Evolutionary conservation across 1,140 invertebrate genomes (phyloP), one percentile per base, ranked within the genome.

Genomic region (Archivesica marissinica): DNA sequence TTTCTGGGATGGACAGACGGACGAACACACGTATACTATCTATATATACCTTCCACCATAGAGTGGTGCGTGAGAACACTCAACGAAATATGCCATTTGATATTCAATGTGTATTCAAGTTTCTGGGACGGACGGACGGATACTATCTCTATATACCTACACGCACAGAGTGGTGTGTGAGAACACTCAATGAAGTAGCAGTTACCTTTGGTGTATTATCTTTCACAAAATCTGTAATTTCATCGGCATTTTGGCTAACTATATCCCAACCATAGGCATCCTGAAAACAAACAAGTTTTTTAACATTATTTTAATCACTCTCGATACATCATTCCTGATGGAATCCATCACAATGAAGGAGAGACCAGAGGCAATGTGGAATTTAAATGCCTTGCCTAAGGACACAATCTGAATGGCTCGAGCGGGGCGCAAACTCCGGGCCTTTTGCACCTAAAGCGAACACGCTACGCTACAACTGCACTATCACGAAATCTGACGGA

Each of bases 211-310:
- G 88, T 20, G 83, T 61, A 64, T 87, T 88, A n/a, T 83, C 84
- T 80, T 78, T 88, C 0, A 90, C 85, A 86, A 87, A 90, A n/a
- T 75, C 33, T 20, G 89, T 47, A 50, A 91, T 91, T 66, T 88
- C 81, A 4, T 90, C 87, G 30, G 87, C 87, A 89, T 88, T 86
- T 44, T 89, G 88, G 47, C 87, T 91, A 0, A 88, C 66, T 66
- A 91, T 88, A 66, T 88, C 88, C 86, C 77, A 88, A 20, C 90
- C 90, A 88, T 88, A 81, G 0, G 83, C 47, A 87, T 86, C 61
- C 89, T 90, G 87, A 56, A 88, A 87, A n/a, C n/a, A n/a, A n/a
- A n/a, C n/a, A n/a, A n/a, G n/a, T n/a, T n/a, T n/a, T n/a, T n/a
- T n/a, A n/a, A n/a, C n/a, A n/a, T n/a, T n/a, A n/a, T n/a, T n/a